Conservation (phyloP, 2,113 vertebrate species). For the Tachysurus fulvidraco region DNA sequence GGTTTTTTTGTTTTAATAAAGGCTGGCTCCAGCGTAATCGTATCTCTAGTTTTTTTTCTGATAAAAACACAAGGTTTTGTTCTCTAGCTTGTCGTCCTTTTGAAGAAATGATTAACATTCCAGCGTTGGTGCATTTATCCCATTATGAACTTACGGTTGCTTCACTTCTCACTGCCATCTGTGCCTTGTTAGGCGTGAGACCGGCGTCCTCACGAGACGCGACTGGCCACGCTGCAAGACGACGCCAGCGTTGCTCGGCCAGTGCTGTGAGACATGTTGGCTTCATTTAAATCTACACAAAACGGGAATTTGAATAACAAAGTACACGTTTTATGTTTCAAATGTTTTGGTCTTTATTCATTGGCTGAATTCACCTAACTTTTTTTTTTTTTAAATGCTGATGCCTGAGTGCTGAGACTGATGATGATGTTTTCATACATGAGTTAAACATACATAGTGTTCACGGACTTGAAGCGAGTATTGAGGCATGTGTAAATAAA, state of each 20-base stretch:
- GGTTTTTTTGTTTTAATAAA: background rate
- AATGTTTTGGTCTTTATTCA: background rate
- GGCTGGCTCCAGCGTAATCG: too few relatives aligned
- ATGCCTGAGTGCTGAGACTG: too few relatives aligned
- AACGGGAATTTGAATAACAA: conserved; percentile 12
- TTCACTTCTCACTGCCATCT: background rate
- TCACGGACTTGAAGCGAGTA: background rate
- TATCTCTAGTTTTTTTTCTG: background rate
- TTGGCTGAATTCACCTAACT: background rate
- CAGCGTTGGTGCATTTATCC: background rate
- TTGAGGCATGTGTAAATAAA: too few relatives aligned
- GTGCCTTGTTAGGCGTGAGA: background rate
- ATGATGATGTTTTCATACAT: background rate
- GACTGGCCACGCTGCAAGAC: too few relatives aligned
- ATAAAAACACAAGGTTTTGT: background rate
- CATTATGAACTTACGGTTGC: background rate
- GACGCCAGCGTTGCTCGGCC: background rate
- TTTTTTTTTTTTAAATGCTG: background rate
- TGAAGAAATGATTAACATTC: background rate
- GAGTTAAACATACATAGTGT: too few relatives aligned
- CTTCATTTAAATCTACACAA: background rate
- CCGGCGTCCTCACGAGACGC: background rate
- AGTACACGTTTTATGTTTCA: background rate
- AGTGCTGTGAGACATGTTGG: background rate
- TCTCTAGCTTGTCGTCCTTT: background rate